phyloP scores from a whole-genome alignment of 2,113 vertebrate genomes.

The Hyaena hyaena region DNA sequence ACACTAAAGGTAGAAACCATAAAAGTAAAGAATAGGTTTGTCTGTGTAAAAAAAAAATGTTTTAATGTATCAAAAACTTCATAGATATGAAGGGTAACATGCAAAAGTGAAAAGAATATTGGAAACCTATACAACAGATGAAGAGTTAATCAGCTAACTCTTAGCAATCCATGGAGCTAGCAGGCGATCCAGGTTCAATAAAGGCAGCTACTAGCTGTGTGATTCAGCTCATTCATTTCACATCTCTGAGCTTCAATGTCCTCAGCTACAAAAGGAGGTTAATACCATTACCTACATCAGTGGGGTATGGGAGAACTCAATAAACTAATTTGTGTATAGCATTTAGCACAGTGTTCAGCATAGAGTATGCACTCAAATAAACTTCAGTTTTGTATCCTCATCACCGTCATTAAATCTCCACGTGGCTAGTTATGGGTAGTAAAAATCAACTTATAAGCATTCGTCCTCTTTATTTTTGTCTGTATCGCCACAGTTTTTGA shows the following conservation, averaged over 20 bases:
- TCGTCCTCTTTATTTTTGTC: neutral
- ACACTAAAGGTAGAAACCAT: neutral
- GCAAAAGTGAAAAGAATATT: neutral
- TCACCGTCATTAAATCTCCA: constrained; percentile 13
- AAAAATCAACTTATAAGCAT: constrained; percentile 45
- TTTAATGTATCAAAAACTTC: constrained; percentile 18
- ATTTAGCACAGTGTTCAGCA: neutral
- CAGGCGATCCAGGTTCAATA: neutral
- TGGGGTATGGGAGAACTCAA: neutral
- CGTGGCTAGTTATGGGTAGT: neutral
- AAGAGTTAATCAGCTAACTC: neutral
- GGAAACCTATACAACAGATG: neutral
- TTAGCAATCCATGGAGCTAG: neutral
- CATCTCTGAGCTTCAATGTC: neutral
- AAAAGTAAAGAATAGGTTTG: neutral
- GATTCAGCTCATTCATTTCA: neutral
- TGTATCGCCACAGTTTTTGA: neutral
- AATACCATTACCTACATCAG: neutral
- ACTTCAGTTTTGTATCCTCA: neutral
- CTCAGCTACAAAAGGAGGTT: neutral
- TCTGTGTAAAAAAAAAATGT: constrained; percentile 9
- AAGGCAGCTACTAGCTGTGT: constrained; percentile 5
- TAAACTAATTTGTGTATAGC: constrained; percentile 2
- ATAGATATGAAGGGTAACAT: neutral
- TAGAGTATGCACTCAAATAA: constrained; percentile 26